Percentiles rank a stretch among this genome's conserved stretches.
Evolutionary conservation across 2,797 vertebrate genomes (phyloP).

Genomic region (Halcyon smyrnensis): DNA sequence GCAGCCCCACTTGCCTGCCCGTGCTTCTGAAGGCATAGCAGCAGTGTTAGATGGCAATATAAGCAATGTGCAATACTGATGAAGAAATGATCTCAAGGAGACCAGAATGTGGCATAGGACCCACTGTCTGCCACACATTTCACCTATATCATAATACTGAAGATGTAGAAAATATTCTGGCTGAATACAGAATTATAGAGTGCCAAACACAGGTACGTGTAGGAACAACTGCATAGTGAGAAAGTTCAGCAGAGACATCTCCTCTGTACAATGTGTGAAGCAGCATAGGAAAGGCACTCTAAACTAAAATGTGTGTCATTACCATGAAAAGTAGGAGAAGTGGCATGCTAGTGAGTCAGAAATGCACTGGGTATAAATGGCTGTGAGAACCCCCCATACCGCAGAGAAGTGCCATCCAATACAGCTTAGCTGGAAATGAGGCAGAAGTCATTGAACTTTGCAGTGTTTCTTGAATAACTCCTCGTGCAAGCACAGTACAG

Average conservation of each 20-base stretch:
- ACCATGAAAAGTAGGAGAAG: neutral
- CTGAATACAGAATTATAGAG: accelerated
- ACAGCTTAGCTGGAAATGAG: neutral
- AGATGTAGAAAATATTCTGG: neutral
- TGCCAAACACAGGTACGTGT: neutral
- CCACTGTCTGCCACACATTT: neutral
- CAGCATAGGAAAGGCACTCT: neutral
- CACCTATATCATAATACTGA: neutral
- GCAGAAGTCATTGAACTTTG: neutral
- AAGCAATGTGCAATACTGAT: neutral
- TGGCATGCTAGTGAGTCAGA: neutral
- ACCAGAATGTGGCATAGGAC: neutral
- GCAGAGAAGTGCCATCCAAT: neutral
- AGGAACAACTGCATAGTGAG: neutral
- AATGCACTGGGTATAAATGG: neutral
- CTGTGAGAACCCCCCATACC: neutral
- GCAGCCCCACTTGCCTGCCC: neutral
- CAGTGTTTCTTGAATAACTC: neutral
- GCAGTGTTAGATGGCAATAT: accelerated
- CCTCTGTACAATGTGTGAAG: neutral
- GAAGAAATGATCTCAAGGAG: neutral
- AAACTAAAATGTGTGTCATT: neutral
- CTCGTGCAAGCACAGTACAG: neutral
- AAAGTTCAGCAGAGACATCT: neutral
- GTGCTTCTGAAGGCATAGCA: neutral